These are phyloP conservation scores for Amblyornis subalaris DNA, from an alignment of 2,113 vertebrate species.

Conservation along the genomic window DNA sequence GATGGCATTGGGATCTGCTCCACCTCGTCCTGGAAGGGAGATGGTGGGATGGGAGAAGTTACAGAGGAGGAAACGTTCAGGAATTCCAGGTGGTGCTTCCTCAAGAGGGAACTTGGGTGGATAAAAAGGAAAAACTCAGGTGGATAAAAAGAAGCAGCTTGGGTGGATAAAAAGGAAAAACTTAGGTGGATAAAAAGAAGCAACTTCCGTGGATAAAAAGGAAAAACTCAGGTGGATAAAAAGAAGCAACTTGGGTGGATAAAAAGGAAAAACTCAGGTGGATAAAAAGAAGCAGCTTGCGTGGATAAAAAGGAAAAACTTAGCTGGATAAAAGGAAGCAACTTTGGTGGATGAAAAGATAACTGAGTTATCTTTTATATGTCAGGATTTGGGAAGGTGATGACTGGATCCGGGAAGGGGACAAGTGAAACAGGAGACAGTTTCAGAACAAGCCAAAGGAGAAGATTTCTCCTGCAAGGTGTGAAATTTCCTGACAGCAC, in stretches of 20 bases:
- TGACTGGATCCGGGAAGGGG: background rate
- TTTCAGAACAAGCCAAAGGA: background rate
- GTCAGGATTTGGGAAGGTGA: background rate
- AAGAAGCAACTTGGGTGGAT: background rate
- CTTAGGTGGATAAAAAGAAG: background rate
- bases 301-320: background rate
- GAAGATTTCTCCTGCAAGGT: background rate
- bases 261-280: background rate
- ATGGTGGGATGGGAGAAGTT: background rate
- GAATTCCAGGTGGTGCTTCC: background rate
- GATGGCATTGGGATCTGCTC: background rate
- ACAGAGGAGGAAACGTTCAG: background rate
- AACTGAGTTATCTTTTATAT: background rate
- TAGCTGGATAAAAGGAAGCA: background rate
- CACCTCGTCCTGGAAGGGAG: rapidly evolving
- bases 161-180: background rate
- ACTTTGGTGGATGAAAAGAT: background rate
- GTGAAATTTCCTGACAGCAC: background rate
- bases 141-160: background rate
- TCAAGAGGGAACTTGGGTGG: background rate
- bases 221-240: background rate
- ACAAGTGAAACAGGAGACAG: background rate
- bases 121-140: background rate
- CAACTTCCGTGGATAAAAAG: background rate
- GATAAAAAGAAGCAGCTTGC: background rate